phyloP scores from a whole-genome alignment of 2,113 vertebrate genomes.

The Rhinoderma darwinii region DNA sequence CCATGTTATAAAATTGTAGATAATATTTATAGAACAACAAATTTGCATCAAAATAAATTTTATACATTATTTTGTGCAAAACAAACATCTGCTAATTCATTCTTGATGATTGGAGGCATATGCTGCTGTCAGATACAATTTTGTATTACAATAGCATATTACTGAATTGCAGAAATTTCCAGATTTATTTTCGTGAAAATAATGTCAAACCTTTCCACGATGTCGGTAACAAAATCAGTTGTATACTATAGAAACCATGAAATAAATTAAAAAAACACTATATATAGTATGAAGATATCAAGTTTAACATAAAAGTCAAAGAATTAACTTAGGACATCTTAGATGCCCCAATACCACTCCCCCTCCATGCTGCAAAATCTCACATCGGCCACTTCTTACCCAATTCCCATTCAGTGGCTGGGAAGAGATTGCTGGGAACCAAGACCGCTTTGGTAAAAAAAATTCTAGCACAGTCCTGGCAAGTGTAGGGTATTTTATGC shows the following conservation, averaged over 20 bases:
- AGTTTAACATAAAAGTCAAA: background rate
- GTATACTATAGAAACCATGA: background rate
- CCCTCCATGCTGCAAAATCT: too few relatives aligned
- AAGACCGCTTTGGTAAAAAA: background rate
- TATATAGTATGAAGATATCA: background rate
- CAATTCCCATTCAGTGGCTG: too few relatives aligned
- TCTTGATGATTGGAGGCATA: conserved; percentile 30
- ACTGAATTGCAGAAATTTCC: conserved; percentile 2
- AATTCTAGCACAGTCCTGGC: background rate
- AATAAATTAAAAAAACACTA: background rate
- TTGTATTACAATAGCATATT: background rate
- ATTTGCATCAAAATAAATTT: conserved; percentile 7
- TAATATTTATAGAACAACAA: conserved; percentile 12
- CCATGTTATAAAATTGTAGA: background rate
- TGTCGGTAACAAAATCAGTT: background rate
- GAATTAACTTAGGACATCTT: too few relatives aligned
- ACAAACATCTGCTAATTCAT: conserved; percentile 41
- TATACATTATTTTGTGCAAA: conserved; percentile 19
- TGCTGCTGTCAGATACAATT: conserved; percentile 44
- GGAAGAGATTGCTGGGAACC: background rate
- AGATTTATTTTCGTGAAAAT: conserved; percentile 1
- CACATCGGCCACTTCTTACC: too few relatives aligned
- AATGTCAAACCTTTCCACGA: background rate
- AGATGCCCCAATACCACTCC: too few relatives aligned
- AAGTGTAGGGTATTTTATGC: background rate